Evolutionary conservation across 2,113 vertebrate genomes (phyloP).

Genomic region (Thymallus thymallus): DNA sequence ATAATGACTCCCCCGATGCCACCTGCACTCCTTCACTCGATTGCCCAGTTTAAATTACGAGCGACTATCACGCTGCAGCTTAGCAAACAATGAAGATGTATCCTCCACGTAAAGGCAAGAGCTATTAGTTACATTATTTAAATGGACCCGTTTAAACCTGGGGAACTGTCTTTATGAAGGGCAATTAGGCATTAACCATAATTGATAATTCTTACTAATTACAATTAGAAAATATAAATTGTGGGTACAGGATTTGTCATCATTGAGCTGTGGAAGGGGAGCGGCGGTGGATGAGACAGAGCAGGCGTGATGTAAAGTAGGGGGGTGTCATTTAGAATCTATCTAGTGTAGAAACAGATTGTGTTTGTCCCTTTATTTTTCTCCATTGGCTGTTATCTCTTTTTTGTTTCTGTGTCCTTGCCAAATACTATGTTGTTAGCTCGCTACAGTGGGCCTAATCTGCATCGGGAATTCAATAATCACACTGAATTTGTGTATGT

Average conservation of each 20-base stretch:
- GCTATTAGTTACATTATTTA: conserved; percentile 99
- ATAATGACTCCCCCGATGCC: conserved; percentile 88
- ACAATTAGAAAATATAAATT: conserved; percentile 98
- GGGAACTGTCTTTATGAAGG: conserved; percentile 99
- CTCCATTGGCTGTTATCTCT: conserved; percentile 68
- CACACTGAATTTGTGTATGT: neutral
- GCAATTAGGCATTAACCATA: conserved; percentile 97
- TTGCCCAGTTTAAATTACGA: conserved; percentile 92
- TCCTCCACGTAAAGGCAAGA: conserved; percentile 84
- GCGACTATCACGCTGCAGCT: conserved; percentile 79
- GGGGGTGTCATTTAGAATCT: conserved; percentile 68
- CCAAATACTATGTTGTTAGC: conserved; percentile 48
- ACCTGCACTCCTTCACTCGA: conserved; percentile 87
- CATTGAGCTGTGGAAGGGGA: conserved; percentile 47
- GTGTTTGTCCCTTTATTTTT: conserved; percentile 75
- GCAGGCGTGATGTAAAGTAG: conserved; percentile 66
- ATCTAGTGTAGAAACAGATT: conserved; percentile 73
- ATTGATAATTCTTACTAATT: conserved; percentile 95
- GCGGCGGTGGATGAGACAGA: conserved; percentile 49
- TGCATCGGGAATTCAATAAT: neutral
- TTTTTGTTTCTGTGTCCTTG: conserved; percentile 66
- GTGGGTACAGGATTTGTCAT: conserved; percentile 82
- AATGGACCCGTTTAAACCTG: conserved; percentile 95
- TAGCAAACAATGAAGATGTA: conserved; percentile 82
- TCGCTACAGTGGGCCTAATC: neutral